A percentile compares a stretch with the other conserved stretches of the same genome.
These are phyloP conservation scores for Pangasianodon gigas DNA, from an alignment of 2,113 vertebrate species.

Conservation along the genomic window DNA sequence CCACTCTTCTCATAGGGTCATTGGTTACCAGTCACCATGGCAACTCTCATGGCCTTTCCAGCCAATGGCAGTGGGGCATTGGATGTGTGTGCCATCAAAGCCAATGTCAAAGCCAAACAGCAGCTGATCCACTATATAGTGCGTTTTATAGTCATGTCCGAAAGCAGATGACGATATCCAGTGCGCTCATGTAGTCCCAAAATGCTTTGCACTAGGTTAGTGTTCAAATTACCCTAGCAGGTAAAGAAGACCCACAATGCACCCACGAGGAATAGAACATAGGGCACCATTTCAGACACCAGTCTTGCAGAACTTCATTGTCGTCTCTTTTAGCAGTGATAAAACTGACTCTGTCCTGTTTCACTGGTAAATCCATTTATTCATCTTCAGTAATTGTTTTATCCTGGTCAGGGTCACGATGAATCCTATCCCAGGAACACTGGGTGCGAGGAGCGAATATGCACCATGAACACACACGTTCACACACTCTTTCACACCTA, in stretches of 20 bases:
- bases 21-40: conserved; percentile 45
- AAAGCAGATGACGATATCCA: not conserved
- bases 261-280: not conserved
- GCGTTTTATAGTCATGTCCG: not conserved
- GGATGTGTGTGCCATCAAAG: not conserved
- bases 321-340: not conserved
- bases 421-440: not conserved
- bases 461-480: not conserved
- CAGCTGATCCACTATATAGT: not conserved
- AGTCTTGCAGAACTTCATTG: not conserved
- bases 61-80: conserved; percentile 10
- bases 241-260: not conserved
- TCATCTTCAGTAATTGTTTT: not conserved
- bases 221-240: too few relatives aligned
- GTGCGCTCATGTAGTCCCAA: not conserved
- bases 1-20: conserved; percentile 12
- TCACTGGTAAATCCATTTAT: not conserved
- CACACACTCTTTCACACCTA: not conserved
- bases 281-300: not conserved
- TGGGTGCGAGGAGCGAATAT: not conserved
- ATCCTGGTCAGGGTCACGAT: not conserved
- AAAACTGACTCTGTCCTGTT: not conserved
- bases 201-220: not conserved
- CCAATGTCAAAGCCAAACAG: not conserved
- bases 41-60: conserved; percentile 39